phyloP scores from a whole-genome alignment of 2,113 vertebrate species.

The Alces alces region DNA sequence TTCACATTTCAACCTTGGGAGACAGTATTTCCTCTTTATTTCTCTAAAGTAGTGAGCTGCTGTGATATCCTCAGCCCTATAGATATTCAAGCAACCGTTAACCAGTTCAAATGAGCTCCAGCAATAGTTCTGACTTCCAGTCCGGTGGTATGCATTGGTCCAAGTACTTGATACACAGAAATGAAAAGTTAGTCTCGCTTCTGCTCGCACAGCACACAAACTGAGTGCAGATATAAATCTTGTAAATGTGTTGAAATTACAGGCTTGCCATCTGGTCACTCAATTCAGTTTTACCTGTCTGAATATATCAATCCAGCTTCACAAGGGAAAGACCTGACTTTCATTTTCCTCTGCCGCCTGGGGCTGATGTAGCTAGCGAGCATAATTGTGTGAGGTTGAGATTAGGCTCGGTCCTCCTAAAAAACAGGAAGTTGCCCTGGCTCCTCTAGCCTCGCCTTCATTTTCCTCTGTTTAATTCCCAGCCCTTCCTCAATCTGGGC shows the following conservation, averaged over 20 bases:
- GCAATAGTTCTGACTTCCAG: neutral
- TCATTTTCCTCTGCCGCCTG: neutral
- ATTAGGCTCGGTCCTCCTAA: neutral
- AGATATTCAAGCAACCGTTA: neutral
- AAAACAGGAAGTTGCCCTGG: neutral
- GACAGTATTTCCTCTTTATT: neutral
- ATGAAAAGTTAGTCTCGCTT: neutral
- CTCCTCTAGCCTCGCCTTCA: neutral
- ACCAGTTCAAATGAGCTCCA: neutral
- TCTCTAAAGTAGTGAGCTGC: neutral
- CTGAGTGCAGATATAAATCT: neutral
- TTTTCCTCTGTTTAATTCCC: neutral
- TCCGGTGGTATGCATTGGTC: fast-evolving
- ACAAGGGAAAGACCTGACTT: neutral
- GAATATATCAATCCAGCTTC: neutral
- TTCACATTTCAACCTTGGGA: neutral
- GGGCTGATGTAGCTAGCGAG: neutral
- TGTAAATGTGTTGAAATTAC: neutral
- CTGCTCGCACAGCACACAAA: neutral
- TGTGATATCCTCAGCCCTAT: neutral
- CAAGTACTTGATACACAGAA: neutral
- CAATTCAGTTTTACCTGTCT: neutral
- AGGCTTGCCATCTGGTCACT: neutral
- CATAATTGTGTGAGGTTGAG: neutral
- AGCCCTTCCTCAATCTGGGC: neutral